Percentiles rank a stretch among this genome's conserved stretches.
These are phyloP conservation scores for Chrysodeixis includens DNA, from an alignment of 2,888 invertebrate species.

Conservation along the genomic window DNA sequence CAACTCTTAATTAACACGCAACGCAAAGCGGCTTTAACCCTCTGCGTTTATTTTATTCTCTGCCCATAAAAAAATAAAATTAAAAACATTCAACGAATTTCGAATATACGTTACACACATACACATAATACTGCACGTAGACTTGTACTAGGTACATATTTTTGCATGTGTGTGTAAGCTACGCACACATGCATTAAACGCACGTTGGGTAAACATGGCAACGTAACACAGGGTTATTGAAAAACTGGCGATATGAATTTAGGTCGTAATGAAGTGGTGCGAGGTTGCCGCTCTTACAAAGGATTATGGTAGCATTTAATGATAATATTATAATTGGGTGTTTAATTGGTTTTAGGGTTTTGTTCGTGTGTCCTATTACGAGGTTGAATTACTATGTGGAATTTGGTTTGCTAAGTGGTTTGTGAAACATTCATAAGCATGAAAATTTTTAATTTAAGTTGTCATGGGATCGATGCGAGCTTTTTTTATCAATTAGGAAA, in stretches of 20 bases:
- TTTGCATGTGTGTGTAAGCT: not conserved
- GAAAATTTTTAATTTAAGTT: no score
- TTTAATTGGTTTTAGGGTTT: not conserved
- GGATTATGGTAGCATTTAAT: conserved; percentile 6
- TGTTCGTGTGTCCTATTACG: not conserved
- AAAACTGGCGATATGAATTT: conserved; percentile 17
- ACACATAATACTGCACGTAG: not conserved
- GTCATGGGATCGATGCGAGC: no score
- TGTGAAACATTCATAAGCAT: no score
- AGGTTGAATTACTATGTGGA: not conserved
- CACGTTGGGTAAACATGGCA: conserved; percentile 15
- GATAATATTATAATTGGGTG: conserved; percentile 2
- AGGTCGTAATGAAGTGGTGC: conserved; percentile 6
- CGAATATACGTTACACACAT: not conserved
- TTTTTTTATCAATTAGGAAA: no score
- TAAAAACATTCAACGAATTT: conserved; percentile 14
- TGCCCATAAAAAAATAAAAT: conserved; percentile 11
- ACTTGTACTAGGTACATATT: no score
- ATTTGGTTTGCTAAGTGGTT: not conserved
- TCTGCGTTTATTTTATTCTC: conserved; percentile 17
- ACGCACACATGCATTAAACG: not conserved
- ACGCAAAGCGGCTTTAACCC: conserved; percentile 24
- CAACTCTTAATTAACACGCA: conserved; percentile 38
- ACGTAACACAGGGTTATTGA: conserved; percentile 6
- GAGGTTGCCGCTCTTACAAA: conserved; percentile 13